These are phyloP conservation scores for Sebastolobus altivelis DNA, from an alignment of 2,797 vertebrate genomes.

Conservation along the genomic window DNA sequence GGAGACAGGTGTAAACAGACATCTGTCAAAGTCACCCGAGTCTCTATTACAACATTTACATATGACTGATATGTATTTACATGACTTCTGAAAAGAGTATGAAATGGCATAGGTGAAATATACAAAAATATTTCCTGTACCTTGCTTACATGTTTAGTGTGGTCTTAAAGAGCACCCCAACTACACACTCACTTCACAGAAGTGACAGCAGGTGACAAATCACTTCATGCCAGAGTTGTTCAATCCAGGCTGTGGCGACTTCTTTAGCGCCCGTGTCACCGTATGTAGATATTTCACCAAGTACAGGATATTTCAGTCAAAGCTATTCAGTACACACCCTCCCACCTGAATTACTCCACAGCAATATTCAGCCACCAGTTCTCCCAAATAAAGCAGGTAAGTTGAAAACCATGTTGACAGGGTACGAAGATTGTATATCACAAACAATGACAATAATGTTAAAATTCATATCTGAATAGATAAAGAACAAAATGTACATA, in stretches of 20 bases:
- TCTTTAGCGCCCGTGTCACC: conserved; percentile 69
- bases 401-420: conserved; percentile 73
- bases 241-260: conserved; percentile 40
- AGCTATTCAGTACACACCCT: conserved; percentile 64
- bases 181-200: conserved; percentile 87
- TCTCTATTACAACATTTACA: conserved; percentile 75
- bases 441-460: conserved; percentile 74
- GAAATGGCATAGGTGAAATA: conserved; percentile 84
- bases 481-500: conserved; percentile 72
- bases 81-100: conserved; percentile 78
- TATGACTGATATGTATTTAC: conserved; percentile 78
- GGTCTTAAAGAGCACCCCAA: conserved; percentile 61
- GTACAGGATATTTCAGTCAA: conserved; percentile 71
- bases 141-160: conserved; percentile 77
- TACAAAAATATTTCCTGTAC: conserved; percentile 88
- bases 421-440: conserved; percentile 73
- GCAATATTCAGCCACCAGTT: conserved; percentile 63
- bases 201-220: conserved; percentile 83
- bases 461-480: conserved; percentile 67
- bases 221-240: conserved; percentile 73
- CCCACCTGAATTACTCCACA: conserved; percentile 64
- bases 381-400: conserved; percentile 79
- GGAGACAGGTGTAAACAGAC: conserved; percentile 74
- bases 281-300: conserved; percentile 58
- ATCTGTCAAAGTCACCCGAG: conserved; percentile 63